phyloP scores from a whole-genome alignment of 2,888 invertebrate species.

The Zygaena filipendulae region DNA sequence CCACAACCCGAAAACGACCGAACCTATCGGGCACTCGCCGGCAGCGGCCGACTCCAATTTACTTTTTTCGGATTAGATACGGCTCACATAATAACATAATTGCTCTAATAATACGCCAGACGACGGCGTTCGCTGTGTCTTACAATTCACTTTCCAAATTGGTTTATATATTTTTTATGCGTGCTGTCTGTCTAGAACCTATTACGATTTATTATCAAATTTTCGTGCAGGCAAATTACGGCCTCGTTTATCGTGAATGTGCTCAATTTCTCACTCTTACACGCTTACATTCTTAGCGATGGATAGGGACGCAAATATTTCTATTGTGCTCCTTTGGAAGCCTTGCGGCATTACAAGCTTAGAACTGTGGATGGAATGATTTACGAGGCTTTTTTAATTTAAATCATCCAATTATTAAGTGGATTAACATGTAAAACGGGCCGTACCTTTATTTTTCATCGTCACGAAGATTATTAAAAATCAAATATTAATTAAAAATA shows the following conservation, averaged over 20 bases:
- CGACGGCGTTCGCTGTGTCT: conserved; percentile 54
- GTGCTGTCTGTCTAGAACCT: conserved; percentile 59
- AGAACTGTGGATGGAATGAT: conserved; percentile 47
- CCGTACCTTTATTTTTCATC: conserved; percentile 42
- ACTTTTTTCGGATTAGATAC: conserved; percentile 67
- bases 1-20: conserved; percentile 60
- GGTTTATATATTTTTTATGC: conserved; percentile 62
- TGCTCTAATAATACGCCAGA: conserved; percentile 63
- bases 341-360: conserved; percentile 40
- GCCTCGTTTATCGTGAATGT: conserved; percentile 47
- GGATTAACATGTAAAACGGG: conserved; percentile 55
- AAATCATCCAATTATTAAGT: conserved; percentile 53
- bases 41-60: conserved; percentile 66
- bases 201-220: conserved; percentile 68
- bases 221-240: conserved; percentile 67
- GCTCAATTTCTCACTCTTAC: conserved; percentile 40
- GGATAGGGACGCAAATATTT: conserved; percentile 39
- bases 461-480: conserved; percentile 35
- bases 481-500: too few species aligned
- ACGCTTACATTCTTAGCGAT: conserved; percentile 19
- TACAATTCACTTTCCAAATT: conserved; percentile 69
- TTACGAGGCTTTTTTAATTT: conserved; percentile 56
- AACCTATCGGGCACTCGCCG: conserved; percentile 63
- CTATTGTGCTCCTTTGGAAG: conserved; percentile 48
- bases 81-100: conserved; percentile 69